Evolutionary conservation across 2,797 vertebrate species (phyloP).

Genomic region (Hapalemur alaotrensis): DNA sequence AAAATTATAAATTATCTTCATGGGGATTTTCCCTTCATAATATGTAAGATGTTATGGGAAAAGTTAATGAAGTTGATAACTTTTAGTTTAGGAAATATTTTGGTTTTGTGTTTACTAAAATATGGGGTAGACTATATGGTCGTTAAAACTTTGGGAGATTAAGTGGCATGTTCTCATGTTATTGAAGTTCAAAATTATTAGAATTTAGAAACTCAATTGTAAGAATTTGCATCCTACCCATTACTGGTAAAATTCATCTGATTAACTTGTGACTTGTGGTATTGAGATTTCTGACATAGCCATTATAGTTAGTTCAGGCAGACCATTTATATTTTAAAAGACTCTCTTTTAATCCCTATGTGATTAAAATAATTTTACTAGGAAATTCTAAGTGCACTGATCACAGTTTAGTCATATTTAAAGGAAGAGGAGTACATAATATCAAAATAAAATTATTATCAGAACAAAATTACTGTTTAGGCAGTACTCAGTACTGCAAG

Average conservation of each 20-base stretch:
- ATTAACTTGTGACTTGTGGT: not conserved
- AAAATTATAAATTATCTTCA: not conserved
- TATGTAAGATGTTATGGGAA: not conserved
- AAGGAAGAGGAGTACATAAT: not conserved
- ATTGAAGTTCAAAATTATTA: not conserved
- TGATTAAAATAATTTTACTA: constrained; percentile 5
- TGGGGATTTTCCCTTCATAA: not conserved
- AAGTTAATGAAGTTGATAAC: not conserved
- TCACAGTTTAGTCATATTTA: not conserved
- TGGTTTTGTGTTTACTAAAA: not conserved
- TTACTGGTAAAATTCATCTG: not conserved
- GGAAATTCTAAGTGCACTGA: not conserved
- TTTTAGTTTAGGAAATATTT: not conserved
- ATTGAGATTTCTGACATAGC: not conserved
- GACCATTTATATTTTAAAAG: constrained; percentile 17
- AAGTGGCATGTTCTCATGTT: not conserved
- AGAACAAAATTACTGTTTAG: not conserved
- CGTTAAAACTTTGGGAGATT: not conserved
- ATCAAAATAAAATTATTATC: not conserved
- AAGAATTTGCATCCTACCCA: not conserved
- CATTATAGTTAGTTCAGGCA: not conserved
- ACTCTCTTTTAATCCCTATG: not conserved
- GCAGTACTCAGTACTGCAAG: not conserved
- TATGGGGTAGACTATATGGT: not conserved
- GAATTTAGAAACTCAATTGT: not conserved